These are phyloP conservation scores for Macrobrachium rosenbergii DNA, from an alignment of 1,140 invertebrate genomes.

Conservation along the genomic window DNA sequence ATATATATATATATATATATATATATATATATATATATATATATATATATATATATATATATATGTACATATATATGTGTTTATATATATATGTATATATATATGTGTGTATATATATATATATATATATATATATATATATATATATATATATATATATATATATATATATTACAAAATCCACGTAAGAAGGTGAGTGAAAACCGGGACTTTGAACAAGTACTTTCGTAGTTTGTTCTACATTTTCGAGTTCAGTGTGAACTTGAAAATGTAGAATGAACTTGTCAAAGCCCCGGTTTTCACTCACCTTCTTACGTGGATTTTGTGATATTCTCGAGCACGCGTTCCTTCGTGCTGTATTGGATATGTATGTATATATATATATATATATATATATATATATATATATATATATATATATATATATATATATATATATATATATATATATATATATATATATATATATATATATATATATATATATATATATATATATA, in stretches of 20 bases:
- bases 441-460: conserved; percentile 11
- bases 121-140: background rate
- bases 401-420: conserved; percentile 8
- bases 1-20: conserved; percentile 13
- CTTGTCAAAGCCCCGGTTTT: too few relatives aligned
- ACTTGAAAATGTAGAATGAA: too few relatives aligned
- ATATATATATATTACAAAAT: too few relatives aligned
- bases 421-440: conserved; percentile 2
- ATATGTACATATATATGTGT: background rate
- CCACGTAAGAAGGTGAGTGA: too few relatives aligned
- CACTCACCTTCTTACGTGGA: too few relatives aligned
- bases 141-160: too few relatives aligned
- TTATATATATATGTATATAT: background rate
- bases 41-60: background rate
- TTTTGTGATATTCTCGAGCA: too few relatives aligned
- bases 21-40: background rate
- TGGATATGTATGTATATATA: conserved; percentile 7
- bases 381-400: conserved; percentile 15
- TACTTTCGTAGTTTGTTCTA: too few relatives aligned
- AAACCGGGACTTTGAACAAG: too few relatives aligned
- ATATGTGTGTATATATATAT: background rate
- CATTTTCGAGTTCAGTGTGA: too few relatives aligned
- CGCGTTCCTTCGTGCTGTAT: too few relatives aligned
- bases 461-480: conserved; percentile 14
- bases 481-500: conserved; percentile 9